Conservation (phyloP, 2,888 invertebrate genomes). For the Xestia rhomboidea region DNA sequence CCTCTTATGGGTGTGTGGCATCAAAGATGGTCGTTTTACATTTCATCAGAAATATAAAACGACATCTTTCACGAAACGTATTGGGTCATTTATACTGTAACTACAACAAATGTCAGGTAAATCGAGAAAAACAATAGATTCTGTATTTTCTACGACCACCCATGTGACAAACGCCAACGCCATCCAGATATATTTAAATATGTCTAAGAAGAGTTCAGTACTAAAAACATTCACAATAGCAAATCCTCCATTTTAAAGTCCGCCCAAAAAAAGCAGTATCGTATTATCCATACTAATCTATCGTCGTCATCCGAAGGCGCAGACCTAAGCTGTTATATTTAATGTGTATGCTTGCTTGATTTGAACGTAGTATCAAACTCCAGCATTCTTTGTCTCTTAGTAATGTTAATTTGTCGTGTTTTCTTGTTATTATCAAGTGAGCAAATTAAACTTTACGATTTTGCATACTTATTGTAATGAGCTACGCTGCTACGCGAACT, state of each 20-base stretch:
- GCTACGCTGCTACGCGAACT: conserved; percentile 74
- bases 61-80: neutral
- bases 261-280: conserved; percentile 27
- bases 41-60: too few species aligned
- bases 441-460: conserved; percentile 85
- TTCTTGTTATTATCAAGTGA: conserved; percentile 84
- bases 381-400: conserved; percentile 87
- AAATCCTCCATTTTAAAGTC: neutral
- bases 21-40: neutral
- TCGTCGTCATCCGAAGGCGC: conserved; percentile 81
- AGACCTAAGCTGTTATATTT: conserved; percentile 87
- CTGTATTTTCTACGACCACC: neutral
- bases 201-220: neutral
- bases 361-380: conserved; percentile 91
- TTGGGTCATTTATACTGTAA: neutral
- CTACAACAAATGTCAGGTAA: neutral
- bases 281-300: conserved; percentile 71
- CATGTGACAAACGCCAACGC: neutral
- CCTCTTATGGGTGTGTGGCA: neutral
- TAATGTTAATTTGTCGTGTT: conserved; percentile 89
- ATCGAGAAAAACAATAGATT: neutral
- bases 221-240: neutral
- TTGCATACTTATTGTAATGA: conserved; percentile 75
- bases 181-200: neutral
- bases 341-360: conserved; percentile 88